Evolutionary conservation across 2,797 vertebrate genomes (phyloP), one percentile per base, ranked within the genome.

Genomic region (Salmo trutta): DNA sequence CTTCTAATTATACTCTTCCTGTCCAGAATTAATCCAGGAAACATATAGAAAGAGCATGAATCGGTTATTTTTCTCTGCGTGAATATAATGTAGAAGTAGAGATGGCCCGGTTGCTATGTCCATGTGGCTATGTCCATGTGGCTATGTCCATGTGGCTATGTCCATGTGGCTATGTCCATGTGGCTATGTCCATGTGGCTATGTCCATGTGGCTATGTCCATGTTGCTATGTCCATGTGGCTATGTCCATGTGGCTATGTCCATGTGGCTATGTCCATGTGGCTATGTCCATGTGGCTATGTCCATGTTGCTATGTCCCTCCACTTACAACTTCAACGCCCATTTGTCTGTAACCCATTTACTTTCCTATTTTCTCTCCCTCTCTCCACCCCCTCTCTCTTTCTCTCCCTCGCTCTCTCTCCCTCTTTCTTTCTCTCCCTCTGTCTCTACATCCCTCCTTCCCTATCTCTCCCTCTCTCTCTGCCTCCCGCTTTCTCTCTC

Each of bases 381-480:
- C 36, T 65, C 27, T 16, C 74, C 41, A 65, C 36, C 51, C 54
- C 54, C 27, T 64, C 41, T 53, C 21, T 47, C 29, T n/a, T 53
- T 17, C 27, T 41, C 17, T 59, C 21, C 59, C 74, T 73, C 73
- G 56, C 47, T 62, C 64, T 53, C 17, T 5, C 15, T 75, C 72
- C 75, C 74, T 77, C 83, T 83, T 75, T 81, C 84, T 88, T 76
- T 87, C 85, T 86, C 84, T 75, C 80, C 84, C 88, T 82, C 86
- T 81, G 79, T 83, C 86, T 88, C 80, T 80, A 77, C 19, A 79
- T 80, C 52, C 76, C 51, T 71, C 66, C 67, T 68, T 47, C 47
- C n/a, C 29, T 65, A 24, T 64, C 27, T 73, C 53, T 65, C n/a
- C 14, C 27, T 64, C 31, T 14, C 14, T 41, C 21, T 36, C 7